These are phyloP conservation scores for Pandion haliaetus DNA, from an alignment of 2,113 vertebrate species.

Conservation along the genomic window DNA sequence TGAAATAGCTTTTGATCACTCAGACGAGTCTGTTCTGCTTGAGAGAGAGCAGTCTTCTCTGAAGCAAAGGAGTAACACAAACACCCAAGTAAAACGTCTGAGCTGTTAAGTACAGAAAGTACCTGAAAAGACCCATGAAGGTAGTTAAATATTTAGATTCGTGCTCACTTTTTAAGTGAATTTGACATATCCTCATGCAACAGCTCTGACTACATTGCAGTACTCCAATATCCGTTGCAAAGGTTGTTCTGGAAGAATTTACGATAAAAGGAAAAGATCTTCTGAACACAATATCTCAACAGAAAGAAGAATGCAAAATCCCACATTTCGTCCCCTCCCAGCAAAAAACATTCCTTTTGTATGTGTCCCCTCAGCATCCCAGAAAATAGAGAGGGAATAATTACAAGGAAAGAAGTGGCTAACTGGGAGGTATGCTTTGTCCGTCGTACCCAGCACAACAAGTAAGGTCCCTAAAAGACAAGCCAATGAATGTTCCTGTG, in stretches of 20 bases:
- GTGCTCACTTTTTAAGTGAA: neutral
- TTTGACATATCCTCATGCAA: neutral
- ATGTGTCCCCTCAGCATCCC: constrained; percentile 17
- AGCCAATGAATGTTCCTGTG: neutral
- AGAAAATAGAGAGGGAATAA: constrained; percentile 60
- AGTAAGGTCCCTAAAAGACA: neutral
- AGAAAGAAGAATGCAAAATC: constrained; percentile 11
- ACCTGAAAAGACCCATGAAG: constrained; percentile 13
- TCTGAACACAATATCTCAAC: constrained; percentile 14
- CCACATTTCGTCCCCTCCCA: constrained; percentile 1
- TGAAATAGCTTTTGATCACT: constrained; percentile 54
- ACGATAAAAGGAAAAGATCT: constrained; percentile 1
- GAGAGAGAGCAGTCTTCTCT: neutral
- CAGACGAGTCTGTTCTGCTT: constrained; percentile 21
- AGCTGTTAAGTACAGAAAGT: constrained; percentile 52
- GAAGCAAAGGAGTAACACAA: constrained; percentile 40
- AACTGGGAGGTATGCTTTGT: constrained; percentile 48
- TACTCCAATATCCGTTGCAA: neutral
- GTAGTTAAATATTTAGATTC: constrained; percentile 35
- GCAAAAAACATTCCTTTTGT: constrained; percentile 52
- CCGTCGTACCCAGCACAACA: neutral
- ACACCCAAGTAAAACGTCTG: constrained; percentile 14
- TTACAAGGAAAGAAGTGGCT: constrained; percentile 5
- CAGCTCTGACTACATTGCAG: neutral
- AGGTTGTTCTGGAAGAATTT: constrained; percentile 16